Evolutionary conservation across 1,140 invertebrate genomes (phyloP), one percentile per base, ranked within the genome.

Genomic region (Aculops lycopersici): DNA sequence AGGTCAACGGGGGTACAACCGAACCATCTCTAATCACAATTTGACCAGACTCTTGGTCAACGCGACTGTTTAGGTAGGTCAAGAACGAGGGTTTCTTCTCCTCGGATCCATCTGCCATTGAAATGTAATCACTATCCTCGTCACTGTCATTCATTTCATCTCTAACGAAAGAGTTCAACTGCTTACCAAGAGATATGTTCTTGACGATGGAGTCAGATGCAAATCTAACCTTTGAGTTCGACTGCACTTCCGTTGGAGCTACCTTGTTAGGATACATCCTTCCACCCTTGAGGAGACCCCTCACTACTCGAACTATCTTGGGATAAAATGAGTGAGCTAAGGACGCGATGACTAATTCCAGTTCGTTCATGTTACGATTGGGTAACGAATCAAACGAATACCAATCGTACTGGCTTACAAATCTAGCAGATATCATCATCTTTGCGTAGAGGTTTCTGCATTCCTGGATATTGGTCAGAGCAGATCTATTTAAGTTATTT

Each of bases 281-380:
- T 4, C 4, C 5, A 20, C 20, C 20, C 20, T 20, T 41, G 4
- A 41, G 20, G 20, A 42, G 36, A 21, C 40, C 44, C 24, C 42
- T 20, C 35, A 42, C 36, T 14, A 39, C 15, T 43, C 37, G 35
- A 12, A 44, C 21, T 2, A 43, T 36, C 38, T 43, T 44, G 18
- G 41, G 41, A 42, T 42, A 41, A 45, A 45, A 41, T 47, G 53
- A 51, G 49, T 64, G 63, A 60, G 62, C 8, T 58, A 62, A 35
- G 55, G 50, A 5, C 64, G 41, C 2, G 50, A 47, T 17, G 51
- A 46, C 20, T 47, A 37, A 35, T 40, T 53, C 19, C 53, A 59
- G 24, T 47, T 57, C 18, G 64, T 36, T 44, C 58, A 58, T 20
- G 0, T 40, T 45, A 0, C 36, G 19, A 37, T 48, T 45, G 2